A percentile compares a stretch with the other conserved stretches of the same genome.
Conservation (phyloP, 2,888 invertebrate genomes). For the Acrocyrtus sp. region DNA sequence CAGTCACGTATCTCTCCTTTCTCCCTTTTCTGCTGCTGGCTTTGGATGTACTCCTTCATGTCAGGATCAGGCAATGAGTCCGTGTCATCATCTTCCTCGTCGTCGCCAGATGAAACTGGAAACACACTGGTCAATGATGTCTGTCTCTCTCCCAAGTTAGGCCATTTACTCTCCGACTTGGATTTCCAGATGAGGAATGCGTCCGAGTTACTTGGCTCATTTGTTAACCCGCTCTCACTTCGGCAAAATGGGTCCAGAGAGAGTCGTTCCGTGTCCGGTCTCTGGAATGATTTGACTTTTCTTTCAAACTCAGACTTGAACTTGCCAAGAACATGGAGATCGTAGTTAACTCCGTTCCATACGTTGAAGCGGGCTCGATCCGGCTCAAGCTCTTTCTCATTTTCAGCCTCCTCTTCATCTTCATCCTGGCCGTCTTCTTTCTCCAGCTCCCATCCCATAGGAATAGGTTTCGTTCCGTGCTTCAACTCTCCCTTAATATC, state of each 20-base stretch:
- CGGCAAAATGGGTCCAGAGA: conserved; percentile 46
- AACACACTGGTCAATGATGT: too few species aligned
- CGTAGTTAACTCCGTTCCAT: conserved; percentile 47
- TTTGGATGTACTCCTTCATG: conserved; percentile 19
- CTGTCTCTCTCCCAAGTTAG: not conserved
- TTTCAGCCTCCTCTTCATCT: conserved; percentile 17
- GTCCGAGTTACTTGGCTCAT: conserved; percentile 23
- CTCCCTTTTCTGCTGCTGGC: conserved; percentile 18
- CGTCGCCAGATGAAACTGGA: conserved; percentile 11
- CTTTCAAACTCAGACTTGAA: conserved; percentile 39
- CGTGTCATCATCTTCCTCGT: conserved; percentile 12
- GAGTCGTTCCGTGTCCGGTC: conserved; percentile 14
- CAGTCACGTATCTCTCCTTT: conserved; percentile 27
- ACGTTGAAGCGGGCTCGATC: conserved; percentile 42
- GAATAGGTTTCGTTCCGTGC: not conserved
- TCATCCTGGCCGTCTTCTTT: not conserved
- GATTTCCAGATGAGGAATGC: conserved; percentile 45
- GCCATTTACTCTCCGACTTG: conserved; percentile 19
- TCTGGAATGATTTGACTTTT: conserved; percentile 37
- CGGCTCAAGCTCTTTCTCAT: conserved; percentile 1
- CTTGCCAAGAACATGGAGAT: conserved; percentile 39
- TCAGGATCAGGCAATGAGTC: conserved; percentile 36
- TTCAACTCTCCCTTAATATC: conserved; percentile 18
- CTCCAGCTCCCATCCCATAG: not conserved
- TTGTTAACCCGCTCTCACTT: conserved; percentile 21